Conservation (phyloP, 2,797 vertebrate species). For the Enteromius treurensis region DNA sequence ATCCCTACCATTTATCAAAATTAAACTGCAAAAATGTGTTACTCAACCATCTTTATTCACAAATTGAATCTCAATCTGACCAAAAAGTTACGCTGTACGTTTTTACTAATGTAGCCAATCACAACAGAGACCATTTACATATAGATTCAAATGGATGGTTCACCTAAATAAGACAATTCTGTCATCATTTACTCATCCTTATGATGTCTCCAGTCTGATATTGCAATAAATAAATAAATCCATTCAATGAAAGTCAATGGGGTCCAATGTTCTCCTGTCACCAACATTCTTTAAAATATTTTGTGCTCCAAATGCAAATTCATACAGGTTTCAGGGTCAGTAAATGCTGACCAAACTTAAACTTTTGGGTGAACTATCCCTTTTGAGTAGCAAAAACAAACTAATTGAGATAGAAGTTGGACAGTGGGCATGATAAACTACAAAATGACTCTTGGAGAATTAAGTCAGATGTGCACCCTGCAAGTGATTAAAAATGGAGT, state of each 20-base stretch:
- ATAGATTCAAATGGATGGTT: neutral
- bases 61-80: neutral
- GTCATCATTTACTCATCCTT: neutral
- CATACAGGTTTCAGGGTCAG: neutral
- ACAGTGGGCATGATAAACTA: neutral
- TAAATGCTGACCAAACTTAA: neutral
- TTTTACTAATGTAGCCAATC: neutral
- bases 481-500: neutral
- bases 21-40: neutral
- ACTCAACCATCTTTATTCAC: neutral
- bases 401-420: neutral
- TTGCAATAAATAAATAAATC: neutral
- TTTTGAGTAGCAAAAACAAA: neutral
- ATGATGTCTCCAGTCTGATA: neutral
- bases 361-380: neutral
- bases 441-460: neutral
- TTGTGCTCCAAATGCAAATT: neutral
- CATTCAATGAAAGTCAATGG: neutral
- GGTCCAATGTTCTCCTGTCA: neutral
- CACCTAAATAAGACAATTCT: neutral
- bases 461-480: neutral
- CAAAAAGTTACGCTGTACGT: neutral
- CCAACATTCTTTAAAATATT: neutral
- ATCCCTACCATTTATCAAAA: neutral
- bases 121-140: neutral